These are phyloP conservation scores for Rhagonycha fulva DNA, from an alignment of 2,888 invertebrate genomes.

Conservation along the genomic window DNA sequence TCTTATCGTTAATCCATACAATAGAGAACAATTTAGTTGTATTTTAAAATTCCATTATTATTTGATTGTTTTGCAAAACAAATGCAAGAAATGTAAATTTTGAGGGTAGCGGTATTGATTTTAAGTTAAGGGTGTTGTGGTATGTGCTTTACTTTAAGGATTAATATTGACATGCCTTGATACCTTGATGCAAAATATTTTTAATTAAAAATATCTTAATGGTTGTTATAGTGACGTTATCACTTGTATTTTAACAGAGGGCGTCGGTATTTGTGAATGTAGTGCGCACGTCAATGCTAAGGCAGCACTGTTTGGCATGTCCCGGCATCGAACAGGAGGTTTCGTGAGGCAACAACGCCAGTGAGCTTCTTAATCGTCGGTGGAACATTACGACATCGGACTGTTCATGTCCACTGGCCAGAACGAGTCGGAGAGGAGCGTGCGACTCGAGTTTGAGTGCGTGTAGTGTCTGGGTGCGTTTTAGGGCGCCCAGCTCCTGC, in stretches of 20 bases:
- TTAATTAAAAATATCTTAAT: background rate
- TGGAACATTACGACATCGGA: slow-evolving; percentile 46
- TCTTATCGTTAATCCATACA: too few species aligned
- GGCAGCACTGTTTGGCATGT: slow-evolving; percentile 32
- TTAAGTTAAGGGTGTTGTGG: background rate
- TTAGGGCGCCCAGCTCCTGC: slow-evolving; percentile 50
- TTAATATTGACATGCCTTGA: background rate
- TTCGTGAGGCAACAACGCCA: slow-evolving; percentile 34
- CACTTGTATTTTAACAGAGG: slow-evolving; percentile 24
- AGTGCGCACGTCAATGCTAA: slow-evolving; percentile 36
- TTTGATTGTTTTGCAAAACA: background rate
- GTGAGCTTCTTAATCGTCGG: slow-evolving; percentile 35
- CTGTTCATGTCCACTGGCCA: slow-evolving; percentile 51
- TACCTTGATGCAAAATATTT: background rate
- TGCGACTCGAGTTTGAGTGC: slow-evolving; percentile 50
- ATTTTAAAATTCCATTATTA: too few species aligned
- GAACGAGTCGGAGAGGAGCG: slow-evolving; percentile 53
- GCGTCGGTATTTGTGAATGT: slow-evolving; percentile 29
- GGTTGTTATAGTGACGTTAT: background rate
- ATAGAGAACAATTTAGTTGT: too few species aligned
- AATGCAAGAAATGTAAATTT: background rate
- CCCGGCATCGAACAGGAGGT: slow-evolving; percentile 38
- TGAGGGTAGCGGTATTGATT: background rate
- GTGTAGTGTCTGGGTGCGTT: slow-evolving; percentile 55
- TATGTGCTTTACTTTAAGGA: background rate